A percentile compares a stretch with the other conserved stretches of the same genome.
Conservation (phyloP, 2,113 vertebrate species). For the Oophaga pumilio region DNA sequence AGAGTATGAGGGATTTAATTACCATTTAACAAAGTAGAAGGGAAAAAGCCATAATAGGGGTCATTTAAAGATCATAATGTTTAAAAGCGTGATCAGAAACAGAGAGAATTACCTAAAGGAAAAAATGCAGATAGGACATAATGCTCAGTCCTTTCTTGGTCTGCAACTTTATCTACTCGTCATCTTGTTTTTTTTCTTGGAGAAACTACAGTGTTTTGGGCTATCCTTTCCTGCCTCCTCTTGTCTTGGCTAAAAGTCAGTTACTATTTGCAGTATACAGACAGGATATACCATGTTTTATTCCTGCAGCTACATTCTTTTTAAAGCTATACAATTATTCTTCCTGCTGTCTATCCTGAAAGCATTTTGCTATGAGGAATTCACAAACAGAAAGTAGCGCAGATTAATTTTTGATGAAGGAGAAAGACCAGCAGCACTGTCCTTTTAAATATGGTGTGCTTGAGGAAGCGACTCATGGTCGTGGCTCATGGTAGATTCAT, state of each 20-base stretch:
- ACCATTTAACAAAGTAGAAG: conserved; percentile 22
- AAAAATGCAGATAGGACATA: not conserved
- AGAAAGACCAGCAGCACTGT: too few species aligned
- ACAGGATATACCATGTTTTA: not conserved
- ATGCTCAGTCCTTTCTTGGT: not conserved
- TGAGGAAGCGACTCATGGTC: too few species aligned
- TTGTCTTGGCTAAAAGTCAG: not conserved
- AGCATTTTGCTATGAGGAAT: not conserved
- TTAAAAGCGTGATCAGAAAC: conserved; percentile 2
- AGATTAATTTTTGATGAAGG: too few species aligned
- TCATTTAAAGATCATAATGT: conserved; percentile 46
- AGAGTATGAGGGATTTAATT: conserved; percentile 46
- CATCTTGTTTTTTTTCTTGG: not conserved
- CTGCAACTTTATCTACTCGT: not conserved
- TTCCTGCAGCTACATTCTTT: not conserved
- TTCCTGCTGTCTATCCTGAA: not conserved
- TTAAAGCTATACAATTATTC: not conserved
- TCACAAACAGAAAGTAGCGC: too few species aligned
- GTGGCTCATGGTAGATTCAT: too few species aligned
- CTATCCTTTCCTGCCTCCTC: not conserved
- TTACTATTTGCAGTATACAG: not conserved
- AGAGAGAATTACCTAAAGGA: not conserved
- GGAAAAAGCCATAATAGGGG: conserved; percentile 20
- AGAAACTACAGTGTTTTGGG: not conserved
- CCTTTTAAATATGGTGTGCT: too few species aligned